Evolutionary conservation across 2,888 invertebrate species (phyloP).

Genomic region (Ormyrus rosae): DNA sequence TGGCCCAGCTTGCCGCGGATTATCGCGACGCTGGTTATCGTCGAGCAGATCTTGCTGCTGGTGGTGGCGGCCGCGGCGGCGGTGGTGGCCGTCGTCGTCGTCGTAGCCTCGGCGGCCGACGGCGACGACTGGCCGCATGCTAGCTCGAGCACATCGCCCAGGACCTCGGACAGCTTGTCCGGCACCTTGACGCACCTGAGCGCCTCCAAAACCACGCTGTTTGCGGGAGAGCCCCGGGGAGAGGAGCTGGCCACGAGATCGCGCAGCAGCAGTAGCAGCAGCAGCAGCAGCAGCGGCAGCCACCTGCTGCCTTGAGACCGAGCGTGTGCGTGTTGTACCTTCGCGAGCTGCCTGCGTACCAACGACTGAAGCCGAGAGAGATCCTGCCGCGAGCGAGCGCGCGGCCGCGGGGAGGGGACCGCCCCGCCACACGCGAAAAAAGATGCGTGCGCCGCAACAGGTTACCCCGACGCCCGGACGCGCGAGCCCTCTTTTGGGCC

Average conservation of each 20-base stretch:
- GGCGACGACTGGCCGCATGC: constrained; percentile 65
- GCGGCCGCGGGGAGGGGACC: not conserved
- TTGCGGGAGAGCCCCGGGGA: constrained; percentile 4
- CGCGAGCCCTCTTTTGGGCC: not conserved
- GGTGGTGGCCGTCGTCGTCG: constrained; percentile 9
- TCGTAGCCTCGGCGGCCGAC: not conserved
- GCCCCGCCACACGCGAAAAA: too few relatives aligned
- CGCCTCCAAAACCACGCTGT: constrained; percentile 67
- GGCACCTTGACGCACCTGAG: constrained; percentile 72
- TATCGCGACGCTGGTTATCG: constrained; percentile 69
- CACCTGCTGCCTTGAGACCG: too few relatives aligned
- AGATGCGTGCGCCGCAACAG: constrained; percentile 70
- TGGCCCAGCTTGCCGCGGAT: constrained; percentile 70
- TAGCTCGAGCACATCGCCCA: constrained; percentile 73
- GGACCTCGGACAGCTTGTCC: constrained; percentile 73
- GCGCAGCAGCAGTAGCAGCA: too few relatives aligned
- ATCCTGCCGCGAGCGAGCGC: not conserved
- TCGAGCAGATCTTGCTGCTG: constrained; percentile 66
- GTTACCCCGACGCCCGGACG: constrained; percentile 60
- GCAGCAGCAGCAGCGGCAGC: too few relatives aligned
- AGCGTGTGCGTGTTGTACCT: too few relatives aligned
- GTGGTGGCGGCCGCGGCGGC: constrained; percentile 14
- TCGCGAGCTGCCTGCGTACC: too few relatives aligned
- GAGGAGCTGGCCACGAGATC: too few relatives aligned
- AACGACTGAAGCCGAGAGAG: not conserved